Evolutionary conservation across 1,140 invertebrate genomes (phyloP), one percentile per base, ranked within the genome.

Genomic region (Monochamus saltuarius): DNA sequence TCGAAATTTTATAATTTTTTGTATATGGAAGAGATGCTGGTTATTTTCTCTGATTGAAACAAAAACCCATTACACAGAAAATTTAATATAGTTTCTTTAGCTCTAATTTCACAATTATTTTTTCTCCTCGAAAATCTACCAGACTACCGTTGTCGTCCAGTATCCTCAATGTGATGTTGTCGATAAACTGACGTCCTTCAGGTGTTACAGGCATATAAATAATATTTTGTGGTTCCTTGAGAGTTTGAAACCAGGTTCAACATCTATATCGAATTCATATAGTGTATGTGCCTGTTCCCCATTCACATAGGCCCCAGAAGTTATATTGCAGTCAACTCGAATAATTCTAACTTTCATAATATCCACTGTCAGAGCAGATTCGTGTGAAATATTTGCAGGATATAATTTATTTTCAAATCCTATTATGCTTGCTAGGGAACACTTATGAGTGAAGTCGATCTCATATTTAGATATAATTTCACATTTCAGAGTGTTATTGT

Each of bases 301-400:
- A 37, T 60, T 60, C 16, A 52, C 35, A 34, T 52, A 53, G 16
- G 58, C 58, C 2, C 58, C 50, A 13, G 49, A 19, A 17, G 42
- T 52, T 11, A 60, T 42, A 35, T 60, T 60, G 14, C 38, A 52
- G 35, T 60, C 58, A 9, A 53, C 29, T 8, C 38, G 37, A 34
- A 60, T 60, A 11, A 50, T 53, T 53, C 36, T 49, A 14, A 60
- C 49, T n/a, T 60, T 54, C 49, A 60, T 43, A 16, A 60, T 60
- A 35, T 60, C 17, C 9, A 60, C 51, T 13, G 49, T 11, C 6
- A 40, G 8, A 14, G 2, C 22, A n/a, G 58, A 60, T 60, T 54
- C 38, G 17, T 60, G 58, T 11, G 35, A 11, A 9, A n/a, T 39
- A 38, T 46, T 22, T 29, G 39, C 11, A 17, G 22, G n/a, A 13